Evolutionary conservation across 35 echinoderm and acorn worm genomes (phyloP).

Genomic region (Apostichopus californicus): DNA sequence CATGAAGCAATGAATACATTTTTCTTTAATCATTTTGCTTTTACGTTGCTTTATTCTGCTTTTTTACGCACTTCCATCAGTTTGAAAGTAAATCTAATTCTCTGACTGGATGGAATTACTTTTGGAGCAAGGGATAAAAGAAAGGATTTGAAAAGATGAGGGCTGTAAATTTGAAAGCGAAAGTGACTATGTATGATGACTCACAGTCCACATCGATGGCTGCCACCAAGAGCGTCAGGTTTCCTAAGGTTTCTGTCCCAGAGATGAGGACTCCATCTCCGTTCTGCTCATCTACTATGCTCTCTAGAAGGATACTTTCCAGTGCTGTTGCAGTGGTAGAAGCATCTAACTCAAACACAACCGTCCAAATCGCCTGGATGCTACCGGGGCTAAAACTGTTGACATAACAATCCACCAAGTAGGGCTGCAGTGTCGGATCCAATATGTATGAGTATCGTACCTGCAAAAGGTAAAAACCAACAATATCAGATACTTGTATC

Average conservation of each 20-base stretch:
- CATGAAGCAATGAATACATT: too few species aligned
- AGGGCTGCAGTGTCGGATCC: background rate
- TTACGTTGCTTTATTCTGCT: too few species aligned
- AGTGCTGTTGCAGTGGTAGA: slow-evolving; percentile 4
- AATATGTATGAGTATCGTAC: slow-evolving; percentile 32
- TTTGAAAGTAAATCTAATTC: too few species aligned
- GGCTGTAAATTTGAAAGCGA: too few species aligned
- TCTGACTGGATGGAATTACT: too few species aligned
- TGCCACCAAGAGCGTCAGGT: background rate
- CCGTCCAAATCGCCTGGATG: slow-evolving; percentile 4
- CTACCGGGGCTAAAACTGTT: background rate
- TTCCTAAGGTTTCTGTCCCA: slow-evolving; percentile 20
- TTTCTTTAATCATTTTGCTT: too few species aligned
- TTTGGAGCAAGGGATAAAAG: too few species aligned
- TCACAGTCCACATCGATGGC: slow-evolving; percentile 34
- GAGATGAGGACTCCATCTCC: slow-evolving; percentile 32
- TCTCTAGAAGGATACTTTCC: background rate
- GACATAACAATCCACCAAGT: slow-evolving; percentile 31
- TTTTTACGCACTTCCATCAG: too few species aligned
- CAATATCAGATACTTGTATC: too few species aligned
- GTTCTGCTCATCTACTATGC: background rate
- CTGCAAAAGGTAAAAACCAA: background rate
- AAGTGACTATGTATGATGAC: too few species aligned
- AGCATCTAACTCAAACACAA: background rate
- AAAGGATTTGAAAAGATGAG: too few species aligned